phyloP scores from a whole-genome alignment of 2,888 invertebrate species.

The Apoderus coryli region DNA sequence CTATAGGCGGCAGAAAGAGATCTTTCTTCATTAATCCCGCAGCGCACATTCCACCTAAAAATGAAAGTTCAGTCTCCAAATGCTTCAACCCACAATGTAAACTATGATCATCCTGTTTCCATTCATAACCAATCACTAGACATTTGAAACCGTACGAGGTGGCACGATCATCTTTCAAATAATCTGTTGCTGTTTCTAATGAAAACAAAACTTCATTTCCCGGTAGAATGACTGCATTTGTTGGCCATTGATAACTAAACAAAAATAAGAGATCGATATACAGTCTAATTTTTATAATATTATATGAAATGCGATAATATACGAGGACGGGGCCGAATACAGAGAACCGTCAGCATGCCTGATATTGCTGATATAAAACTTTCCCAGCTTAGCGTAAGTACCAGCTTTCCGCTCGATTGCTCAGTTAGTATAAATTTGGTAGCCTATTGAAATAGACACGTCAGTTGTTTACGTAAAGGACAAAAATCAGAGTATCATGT shows the following conservation, averaged over 20 bases:
- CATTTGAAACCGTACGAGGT: slow-evolving; percentile 70
- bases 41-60: slow-evolving; percentile 83
- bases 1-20: slow-evolving; percentile 47
- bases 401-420: no score
- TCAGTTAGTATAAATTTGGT: no score
- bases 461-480: no score
- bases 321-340: no score
- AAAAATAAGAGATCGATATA: no score
- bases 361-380: no score
- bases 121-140: slow-evolving; percentile 69
- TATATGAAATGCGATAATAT: no score
- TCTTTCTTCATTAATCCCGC: slow-evolving; percentile 78
- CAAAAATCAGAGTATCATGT: no score
- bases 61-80: slow-evolving; percentile 79
- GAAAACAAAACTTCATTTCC: slow-evolving; percentile 93
- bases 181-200: slow-evolving; percentile 89
- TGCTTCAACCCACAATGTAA: slow-evolving; percentile 44
- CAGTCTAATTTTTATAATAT: no score
- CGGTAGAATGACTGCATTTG: slow-evolving; percentile 70
- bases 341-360: no score
- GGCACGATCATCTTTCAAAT: slow-evolving; percentile 77
- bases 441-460: no score
- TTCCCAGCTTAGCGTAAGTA: no score
- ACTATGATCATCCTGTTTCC: slow-evolving; percentile 38
- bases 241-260: slow-evolving; percentile 66